phyloP scores from a whole-genome alignment of 2,888 invertebrate species.

The Tenthredo livida region DNA sequence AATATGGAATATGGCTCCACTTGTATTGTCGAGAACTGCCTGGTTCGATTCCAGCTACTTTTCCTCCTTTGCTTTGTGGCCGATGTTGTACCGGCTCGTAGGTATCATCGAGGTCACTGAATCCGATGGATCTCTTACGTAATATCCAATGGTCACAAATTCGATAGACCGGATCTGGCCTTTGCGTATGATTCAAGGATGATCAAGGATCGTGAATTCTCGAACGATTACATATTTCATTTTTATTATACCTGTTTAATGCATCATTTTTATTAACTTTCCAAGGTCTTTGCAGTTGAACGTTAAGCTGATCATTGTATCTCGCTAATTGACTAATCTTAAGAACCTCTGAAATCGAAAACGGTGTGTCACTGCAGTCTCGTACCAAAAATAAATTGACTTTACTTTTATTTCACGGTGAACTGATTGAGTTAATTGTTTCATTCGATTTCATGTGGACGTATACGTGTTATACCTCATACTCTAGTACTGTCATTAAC shows the following conservation, averaged over 20 bases:
- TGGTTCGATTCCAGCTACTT: neutral
- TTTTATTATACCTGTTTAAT: neutral
- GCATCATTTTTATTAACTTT: neutral
- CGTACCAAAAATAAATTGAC: neutral
- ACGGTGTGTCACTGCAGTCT: neutral
- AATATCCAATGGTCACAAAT: conserved; percentile 10
- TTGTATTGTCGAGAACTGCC: conserved; percentile 23
- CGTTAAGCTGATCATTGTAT: neutral
- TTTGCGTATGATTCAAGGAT: conserved; percentile 29
- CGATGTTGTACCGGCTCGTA: conserved; percentile 14
- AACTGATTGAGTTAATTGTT: neutral
- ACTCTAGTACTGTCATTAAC: conserved; percentile 1
- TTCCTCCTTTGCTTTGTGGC: conserved; percentile 1
- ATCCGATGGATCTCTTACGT: conserved; percentile 27
- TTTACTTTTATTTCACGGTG: conserved; percentile 7
- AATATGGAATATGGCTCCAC: conserved; percentile 20
- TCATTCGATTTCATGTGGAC: neutral
- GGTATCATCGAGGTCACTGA: conserved; percentile 26
- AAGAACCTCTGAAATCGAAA: neutral
- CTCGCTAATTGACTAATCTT: neutral
- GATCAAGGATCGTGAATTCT: conserved; percentile 2
- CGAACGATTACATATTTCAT: neutral
- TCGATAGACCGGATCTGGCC: conserved; percentile 6
- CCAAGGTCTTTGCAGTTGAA: neutral
- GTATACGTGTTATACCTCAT: too few relatives aligned